Conservation (phyloP, 2,888 invertebrate species). For the Plusia festucae region DNA sequence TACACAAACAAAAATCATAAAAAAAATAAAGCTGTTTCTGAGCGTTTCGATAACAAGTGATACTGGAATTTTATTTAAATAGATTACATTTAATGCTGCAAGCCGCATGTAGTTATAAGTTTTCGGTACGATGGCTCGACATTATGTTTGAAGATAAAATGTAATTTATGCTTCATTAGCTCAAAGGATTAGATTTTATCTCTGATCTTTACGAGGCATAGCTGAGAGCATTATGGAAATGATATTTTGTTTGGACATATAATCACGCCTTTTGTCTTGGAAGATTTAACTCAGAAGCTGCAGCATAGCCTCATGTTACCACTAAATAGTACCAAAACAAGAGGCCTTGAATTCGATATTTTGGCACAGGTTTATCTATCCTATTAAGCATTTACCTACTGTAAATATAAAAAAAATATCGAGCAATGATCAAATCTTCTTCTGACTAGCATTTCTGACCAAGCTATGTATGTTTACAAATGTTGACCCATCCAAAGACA, state of each 20-base stretch:
- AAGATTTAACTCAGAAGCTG: not conserved
- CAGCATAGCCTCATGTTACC: not conserved
- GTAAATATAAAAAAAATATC: not conserved
- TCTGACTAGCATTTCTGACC: too few relatives aligned
- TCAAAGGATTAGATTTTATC: conserved; percentile 6
- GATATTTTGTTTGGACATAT: not conserved
- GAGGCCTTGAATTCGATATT: too few relatives aligned
- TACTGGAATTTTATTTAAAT: too few relatives aligned
- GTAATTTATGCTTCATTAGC: conserved; percentile 3
- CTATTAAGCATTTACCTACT: not conserved
- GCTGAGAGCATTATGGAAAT: not conserved
- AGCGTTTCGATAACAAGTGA: too few relatives aligned
- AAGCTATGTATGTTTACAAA: too few relatives aligned
- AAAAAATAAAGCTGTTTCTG: too few relatives aligned
- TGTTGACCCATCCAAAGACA: too few relatives aligned
- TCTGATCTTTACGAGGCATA: not conserved
- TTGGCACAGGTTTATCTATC: not conserved
- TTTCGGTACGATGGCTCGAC: not conserved
- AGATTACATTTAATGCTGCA: too few relatives aligned
- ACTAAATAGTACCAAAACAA: too few relatives aligned
- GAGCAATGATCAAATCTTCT: too few relatives aligned
- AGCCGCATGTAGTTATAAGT: not conserved
- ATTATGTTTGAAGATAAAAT: not conserved
- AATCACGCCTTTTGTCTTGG: not conserved
- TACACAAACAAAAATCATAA: too few relatives aligned